Evolutionary conservation across 1,140 invertebrate genomes (phyloP), one percentile per base, ranked within the genome.

Genomic region (Atta colombica): DNA sequence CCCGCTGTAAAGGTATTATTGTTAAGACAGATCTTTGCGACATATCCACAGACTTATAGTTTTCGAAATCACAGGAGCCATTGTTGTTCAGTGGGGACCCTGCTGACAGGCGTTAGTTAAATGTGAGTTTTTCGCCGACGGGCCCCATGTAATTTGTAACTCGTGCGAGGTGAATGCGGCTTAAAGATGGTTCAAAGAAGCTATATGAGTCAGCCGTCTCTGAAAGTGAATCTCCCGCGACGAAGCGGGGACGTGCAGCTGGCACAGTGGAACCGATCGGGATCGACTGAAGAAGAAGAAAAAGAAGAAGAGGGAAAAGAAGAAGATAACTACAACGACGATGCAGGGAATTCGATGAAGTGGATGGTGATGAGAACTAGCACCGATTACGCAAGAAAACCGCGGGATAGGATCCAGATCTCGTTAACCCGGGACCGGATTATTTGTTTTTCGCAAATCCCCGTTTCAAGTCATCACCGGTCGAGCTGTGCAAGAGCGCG

Each of bases 301-400:
- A 82, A 82, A 82, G 53, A 87, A 68, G 89, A 55, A 61, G 84
- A 77, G 39, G 60, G 77, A 28, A 49, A 66, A 60, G 28, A 61
- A 51, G 71, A 60, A 39, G 31, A 39, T 14, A 39, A 45, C 35
- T 25, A 53, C 35, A 25, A 31, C 18, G 80, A 72, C 25, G 31
- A 74, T 5, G 31, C 39, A 31, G 12, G 18, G 49, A 78, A 61
- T 55, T 61, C 49, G 85, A 71, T 61, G 45, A 63, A 45, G 77
- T 75, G 63, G 71, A 89, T 35, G 55, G 72, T 60, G 89, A 90
- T 71, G 80, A 85, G 90, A 89, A 91, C 80, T 90, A 82, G 86
- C 82, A 88, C 88, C 82, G 86, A 90, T 93, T 92, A 92, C 92
- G 89, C 85, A 91, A 92, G 88, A 92, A 92, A 89, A 92, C 87